Evolutionary conservation across 2,888 invertebrate genomes (phyloP), one percentile per base, ranked within the genome.

Genomic region (Drosophila anceps): DNA sequence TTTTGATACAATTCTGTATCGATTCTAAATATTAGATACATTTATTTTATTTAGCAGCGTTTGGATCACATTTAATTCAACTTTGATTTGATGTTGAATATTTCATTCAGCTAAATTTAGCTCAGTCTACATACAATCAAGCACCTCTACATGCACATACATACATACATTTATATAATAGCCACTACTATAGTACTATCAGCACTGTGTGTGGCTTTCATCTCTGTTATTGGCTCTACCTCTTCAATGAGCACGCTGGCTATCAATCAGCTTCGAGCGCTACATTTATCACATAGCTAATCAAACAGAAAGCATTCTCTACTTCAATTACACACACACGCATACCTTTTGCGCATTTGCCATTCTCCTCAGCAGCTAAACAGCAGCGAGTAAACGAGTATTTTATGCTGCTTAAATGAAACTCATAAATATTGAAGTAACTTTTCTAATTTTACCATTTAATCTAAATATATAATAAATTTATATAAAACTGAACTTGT

Each of bases 181-280:
- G n/a, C 8, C 15, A n/a, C 37, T 20, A 43, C 18, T 39, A 39
- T 18, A 3, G 13, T 24, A 20, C 10, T 12, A n/a, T n/a, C n/a
- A n/a, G n/a, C n/a, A 8, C 41, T n/a, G 53, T 35, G 24, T 15
- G 35, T 6, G 33, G 15, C 43, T 43, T 31, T 15, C 29, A 20
- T 9, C 54, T 18, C 29, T 18, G 39, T n/a, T 27, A 20, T 29
- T 18, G n/a, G 29, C 37, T 27, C 61, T 6, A 12, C 35, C 29
- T 51, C 24, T 15, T 31, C 24, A 12, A 6, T 31, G 15, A 31
- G 13, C 48, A 55, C 50, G 41, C 46, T 51, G 65, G 73, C 74
- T 61, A 82, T 90, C 88, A 82, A 90, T 85, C 86, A 88, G 81
- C 70, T 73, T 54, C 43, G 57, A 50, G 50, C 46, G 35, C 33